A percentile compares a stretch with the other conserved stretches of the same genome.
Evolutionary conservation across 2,113 vertebrate species (phyloP).

Genomic region (Condylura cristata): DNA sequence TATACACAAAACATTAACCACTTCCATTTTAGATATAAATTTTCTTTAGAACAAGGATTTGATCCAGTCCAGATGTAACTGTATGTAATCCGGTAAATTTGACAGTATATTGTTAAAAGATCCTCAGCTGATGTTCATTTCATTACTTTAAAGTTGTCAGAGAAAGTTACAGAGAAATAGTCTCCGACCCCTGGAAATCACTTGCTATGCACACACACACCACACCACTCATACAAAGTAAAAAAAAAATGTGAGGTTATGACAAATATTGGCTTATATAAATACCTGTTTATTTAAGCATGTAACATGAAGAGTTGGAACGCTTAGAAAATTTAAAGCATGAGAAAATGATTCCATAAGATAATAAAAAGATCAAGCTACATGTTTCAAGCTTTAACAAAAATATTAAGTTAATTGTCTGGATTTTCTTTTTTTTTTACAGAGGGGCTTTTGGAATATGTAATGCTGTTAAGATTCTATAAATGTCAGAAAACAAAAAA

Average conservation of each 20-base stretch:
- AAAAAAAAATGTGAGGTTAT: conserved; percentile 15
- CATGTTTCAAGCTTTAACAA: conserved; percentile 40
- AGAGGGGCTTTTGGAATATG: neutral
- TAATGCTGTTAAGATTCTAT: neutral
- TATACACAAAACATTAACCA: neutral
- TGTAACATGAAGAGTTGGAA: no score
- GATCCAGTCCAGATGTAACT: neutral
- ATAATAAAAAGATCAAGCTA: neutral
- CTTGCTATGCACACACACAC: neutral
- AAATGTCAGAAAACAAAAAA: neutral
- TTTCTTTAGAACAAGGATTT: neutral
- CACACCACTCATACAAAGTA: neutral
- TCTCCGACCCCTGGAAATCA: neutral
- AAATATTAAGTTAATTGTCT: neutral
- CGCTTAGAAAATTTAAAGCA: neutral
- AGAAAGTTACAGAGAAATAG: conserved; percentile 24
- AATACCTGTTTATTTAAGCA: conserved; percentile 16
- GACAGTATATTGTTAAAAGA: neutral
- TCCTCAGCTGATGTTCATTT: conserved; percentile 34
- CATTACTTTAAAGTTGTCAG: neutral
- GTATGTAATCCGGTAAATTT: neutral
- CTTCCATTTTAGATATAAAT: neutral
- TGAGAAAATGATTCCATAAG: conserved; percentile 12
- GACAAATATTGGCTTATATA: neutral
- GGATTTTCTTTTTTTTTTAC: conserved; percentile 40